These are phyloP conservation scores for Scytalopus superciliaris DNA, from an alignment of 2,113 vertebrate species.

Conservation along the genomic window DNA sequence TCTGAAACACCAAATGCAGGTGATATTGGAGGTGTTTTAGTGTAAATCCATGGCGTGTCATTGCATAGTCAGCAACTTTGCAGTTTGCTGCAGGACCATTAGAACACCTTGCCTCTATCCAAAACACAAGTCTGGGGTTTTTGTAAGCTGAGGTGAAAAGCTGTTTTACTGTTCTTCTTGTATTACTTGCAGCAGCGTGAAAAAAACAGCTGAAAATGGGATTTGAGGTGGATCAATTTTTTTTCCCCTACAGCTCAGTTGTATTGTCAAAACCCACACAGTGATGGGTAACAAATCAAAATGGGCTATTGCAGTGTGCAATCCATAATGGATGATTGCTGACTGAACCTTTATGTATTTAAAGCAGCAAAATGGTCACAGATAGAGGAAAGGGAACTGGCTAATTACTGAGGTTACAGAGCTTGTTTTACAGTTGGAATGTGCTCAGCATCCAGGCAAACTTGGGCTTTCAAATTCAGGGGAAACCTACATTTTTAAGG, in stretches of 20 bases:
- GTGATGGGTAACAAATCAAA: background rate
- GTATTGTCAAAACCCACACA: background rate
- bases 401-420: background rate
- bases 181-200: background rate
- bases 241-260: background rate
- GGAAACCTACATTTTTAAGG: background rate
- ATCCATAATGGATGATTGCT: background rate
- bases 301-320: background rate
- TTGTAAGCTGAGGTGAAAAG: background rate
- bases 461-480: background rate
- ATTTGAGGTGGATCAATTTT: background rate
- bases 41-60: background rate
- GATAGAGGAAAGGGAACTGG: background rate
- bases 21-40: background rate
- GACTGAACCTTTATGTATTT: accelerated
- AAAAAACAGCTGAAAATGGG: background rate
- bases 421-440: background rate
- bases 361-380: background rate
- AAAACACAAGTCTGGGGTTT: background rate
- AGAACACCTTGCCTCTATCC: background rate
- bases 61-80: no score
- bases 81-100: background rate
- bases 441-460: background rate
- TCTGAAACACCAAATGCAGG: background rate
- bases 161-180: background rate